phyloP scores from a whole-genome alignment of 2,113 vertebrate species.

The Acrocephalus kingi region DNA sequence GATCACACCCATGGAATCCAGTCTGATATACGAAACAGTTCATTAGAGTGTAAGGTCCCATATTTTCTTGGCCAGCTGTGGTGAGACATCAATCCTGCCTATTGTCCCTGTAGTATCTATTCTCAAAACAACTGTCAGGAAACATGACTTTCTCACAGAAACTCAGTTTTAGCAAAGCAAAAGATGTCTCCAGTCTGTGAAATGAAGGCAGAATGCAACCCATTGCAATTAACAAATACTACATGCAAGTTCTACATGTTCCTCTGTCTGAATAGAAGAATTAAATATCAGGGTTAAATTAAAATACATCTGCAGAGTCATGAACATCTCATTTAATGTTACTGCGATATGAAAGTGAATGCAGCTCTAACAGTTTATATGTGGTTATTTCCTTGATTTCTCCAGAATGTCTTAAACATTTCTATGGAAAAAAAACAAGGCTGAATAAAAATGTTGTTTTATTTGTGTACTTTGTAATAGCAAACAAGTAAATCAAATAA shows the following conservation, averaged over 20 bases:
- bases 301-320: not conserved
- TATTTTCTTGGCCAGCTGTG: not conserved
- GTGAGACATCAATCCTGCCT: not conserved
- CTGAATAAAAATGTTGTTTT: not conserved
- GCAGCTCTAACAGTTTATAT: not conserved
- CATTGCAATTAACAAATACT: not conserved
- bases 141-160: not conserved
- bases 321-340: not conserved
- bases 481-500: not conserved
- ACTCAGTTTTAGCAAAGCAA: not conserved
- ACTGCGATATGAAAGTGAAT: not conserved
- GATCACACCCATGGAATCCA: not conserved
- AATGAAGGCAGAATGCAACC: not conserved
- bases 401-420: not conserved
- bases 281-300: not conserved
- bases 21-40: not conserved
- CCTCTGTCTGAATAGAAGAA: not conserved
- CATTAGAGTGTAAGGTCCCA: not conserved
- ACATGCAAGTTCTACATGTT: not conserved
- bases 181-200: not conserved
- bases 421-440: not conserved
- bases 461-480: not conserved
- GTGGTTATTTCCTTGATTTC: not conserved
- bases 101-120: not conserved
- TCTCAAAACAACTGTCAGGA: not conserved